Base-by-base conservation (phyloP, 2,888 invertebrate species). In the Aquatica leii region DNA sequence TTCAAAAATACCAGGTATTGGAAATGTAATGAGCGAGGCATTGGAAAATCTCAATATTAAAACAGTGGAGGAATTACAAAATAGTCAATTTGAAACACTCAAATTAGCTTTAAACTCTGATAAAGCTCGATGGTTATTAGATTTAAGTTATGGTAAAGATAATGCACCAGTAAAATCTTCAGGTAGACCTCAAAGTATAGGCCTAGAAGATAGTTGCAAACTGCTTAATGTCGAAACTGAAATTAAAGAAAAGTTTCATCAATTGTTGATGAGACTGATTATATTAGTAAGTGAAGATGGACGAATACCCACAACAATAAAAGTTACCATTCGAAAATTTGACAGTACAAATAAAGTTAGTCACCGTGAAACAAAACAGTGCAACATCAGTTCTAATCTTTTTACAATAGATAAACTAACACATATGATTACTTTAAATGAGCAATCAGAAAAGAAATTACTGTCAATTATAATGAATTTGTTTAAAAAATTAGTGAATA, bases 121-220 rank as follows among this genome's bases (percentile, higher is more conserved):
- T 71, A 86, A 90, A 74, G 90, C 91, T 35, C 86, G 86, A 40
- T 86, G 87, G 79, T 82, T 94, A 73, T 87, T 88, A 75, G 86
- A 88, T 65, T 84, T 92, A 73, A 87, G 91, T 67, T 85, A 87
- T 80, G 94, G 94, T n/a, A 86, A 89, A 62, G 94, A 95, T 78
- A 84, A 84, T 68, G 85, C 87, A 66, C 83, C 85, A 53, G 92
- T 95, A 0, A 90, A 92, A 74, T 85, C 88, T 62, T 88, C 88
- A 37, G 92, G 92, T 2, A 90, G 88, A 76, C 93, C 93, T 11
- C 91, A 90, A 78, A 90, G 89, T 66, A 91, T 93, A 74, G 91
- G 93, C 15, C 81, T 93, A 64, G 93, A 93, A 77, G 93, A 93
- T 78, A 88, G 91, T 61, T 92, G 91, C 78, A 88, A 87, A 73